Evolutionary conservation across 2,113 vertebrate species (phyloP).

Genomic region (Sphaerodactylus townsendi): DNA sequence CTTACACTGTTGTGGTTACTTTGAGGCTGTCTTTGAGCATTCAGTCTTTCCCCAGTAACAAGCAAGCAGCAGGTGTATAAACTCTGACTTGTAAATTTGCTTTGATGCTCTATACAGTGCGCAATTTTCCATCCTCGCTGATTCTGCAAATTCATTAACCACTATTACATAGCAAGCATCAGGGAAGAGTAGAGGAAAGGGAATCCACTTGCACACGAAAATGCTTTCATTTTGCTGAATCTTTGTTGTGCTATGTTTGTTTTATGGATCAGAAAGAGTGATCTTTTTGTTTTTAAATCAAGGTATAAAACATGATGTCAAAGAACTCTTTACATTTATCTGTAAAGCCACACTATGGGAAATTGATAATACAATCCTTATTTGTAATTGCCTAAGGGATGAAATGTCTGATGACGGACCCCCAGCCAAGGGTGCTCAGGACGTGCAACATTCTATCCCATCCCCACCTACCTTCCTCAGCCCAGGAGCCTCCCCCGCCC

Average conservation of each 20-base stretch:
- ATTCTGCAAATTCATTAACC: background rate
- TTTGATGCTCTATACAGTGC: rapidly evolving
- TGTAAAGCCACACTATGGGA: no score
- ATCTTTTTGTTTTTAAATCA: background rate
- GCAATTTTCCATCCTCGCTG: background rate
- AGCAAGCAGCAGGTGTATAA: background rate
- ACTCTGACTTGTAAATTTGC: background rate
- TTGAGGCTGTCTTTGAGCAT: background rate
- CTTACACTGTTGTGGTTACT: background rate
- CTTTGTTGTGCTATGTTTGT: background rate
- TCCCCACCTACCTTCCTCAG: no score
- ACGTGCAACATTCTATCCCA: no score
- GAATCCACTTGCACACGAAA: background rate
- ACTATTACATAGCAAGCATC: background rate
- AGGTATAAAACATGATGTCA: background rate
- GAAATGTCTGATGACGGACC: no score
- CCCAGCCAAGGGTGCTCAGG: no score
- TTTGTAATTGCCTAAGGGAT: no score
- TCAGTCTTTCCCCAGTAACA: background rate
- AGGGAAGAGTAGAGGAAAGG: background rate
- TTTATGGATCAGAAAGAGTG: background rate
- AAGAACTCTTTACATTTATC: no score
- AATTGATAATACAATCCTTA: no score
- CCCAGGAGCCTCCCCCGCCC: no score
- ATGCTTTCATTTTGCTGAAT: background rate